Evolutionary conservation across 2,888 invertebrate genomes (phyloP).

Genomic region (Acleris cristana): DNA sequence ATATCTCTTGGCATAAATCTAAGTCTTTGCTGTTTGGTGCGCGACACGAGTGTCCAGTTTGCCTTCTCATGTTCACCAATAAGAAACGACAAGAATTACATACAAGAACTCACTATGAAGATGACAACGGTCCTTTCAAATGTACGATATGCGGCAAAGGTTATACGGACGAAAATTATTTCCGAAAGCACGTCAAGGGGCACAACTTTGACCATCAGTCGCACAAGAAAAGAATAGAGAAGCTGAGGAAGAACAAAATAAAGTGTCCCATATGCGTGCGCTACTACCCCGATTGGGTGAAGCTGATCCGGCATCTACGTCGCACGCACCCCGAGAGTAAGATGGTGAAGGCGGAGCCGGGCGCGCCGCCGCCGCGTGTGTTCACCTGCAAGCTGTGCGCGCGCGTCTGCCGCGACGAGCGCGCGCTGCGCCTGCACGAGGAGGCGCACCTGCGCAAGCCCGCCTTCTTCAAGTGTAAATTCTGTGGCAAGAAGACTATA

Average conservation of each 20-base stretch:
- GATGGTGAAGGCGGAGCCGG: slow-evolving; percentile 80
- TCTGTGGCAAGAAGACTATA: slow-evolving; percentile 74
- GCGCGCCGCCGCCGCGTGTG: slow-evolving; percentile 68
- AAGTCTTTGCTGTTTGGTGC: slow-evolving; percentile 71
- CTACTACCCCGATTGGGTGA: slow-evolving; percentile 70
- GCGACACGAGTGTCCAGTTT: slow-evolving; percentile 75
- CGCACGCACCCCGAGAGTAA: slow-evolving; percentile 78
- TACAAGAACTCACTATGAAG: slow-evolving; percentile 76
- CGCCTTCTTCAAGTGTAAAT: slow-evolving; percentile 75
- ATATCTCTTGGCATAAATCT: slow-evolving; percentile 74
- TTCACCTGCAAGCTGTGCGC: slow-evolving; percentile 77
- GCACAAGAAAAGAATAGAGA: slow-evolving; percentile 71
- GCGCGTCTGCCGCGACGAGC: slow-evolving; percentile 70
- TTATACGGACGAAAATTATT: slow-evolving; percentile 79
- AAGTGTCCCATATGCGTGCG: slow-evolving; percentile 77
- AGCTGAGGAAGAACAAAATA: slow-evolving; percentile 70
- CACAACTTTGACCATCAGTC: slow-evolving; percentile 78
- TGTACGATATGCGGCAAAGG: slow-evolving; percentile 80
- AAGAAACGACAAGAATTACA: slow-evolving; percentile 76
- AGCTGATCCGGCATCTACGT: slow-evolving; percentile 74
- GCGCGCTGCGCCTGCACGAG: slow-evolving; percentile 66
- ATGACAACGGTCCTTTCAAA: slow-evolving; percentile 78
- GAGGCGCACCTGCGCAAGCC: slow-evolving; percentile 73
- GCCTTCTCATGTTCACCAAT: slow-evolving; percentile 75
- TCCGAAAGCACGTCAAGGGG: slow-evolving; percentile 76